Base-by-base conservation (phyloP, 2,888 invertebrate genomes). In the Sarcophaga variegata region DNA sequence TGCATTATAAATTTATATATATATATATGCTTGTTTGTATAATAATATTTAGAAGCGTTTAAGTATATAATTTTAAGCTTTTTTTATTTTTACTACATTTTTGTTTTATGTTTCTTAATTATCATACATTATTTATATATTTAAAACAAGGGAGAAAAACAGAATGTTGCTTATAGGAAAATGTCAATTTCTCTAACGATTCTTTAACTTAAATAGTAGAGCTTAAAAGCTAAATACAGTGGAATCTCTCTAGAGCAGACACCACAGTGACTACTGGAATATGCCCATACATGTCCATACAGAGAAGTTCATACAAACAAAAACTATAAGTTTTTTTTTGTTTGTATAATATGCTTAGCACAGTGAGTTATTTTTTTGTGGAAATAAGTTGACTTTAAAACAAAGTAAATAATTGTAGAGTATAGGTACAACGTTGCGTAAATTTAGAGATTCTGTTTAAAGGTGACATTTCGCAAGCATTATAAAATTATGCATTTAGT, bases 11-110 rank as follows among this genome's bases (percentile, higher is more conserved):
- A 45, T 82, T 75, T 81, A 70, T 81, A 71, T 80, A 66, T 72
- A 66, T 72, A 71, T 54, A 72, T 69, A 79, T 70, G 25, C 60
- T 49, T 71, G 62, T 64, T n/a, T 59, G 14, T 79, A 63, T 71
- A 37, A 67, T 67, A 81, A 67, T 67, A 81, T 88, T 83, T 83
- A 76, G 80, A 83, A 83, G 85, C 83, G 71, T 84, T 86, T 88
- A 86, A 88, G 83, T 88, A 85, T 88, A 83, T 81, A 84, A 86
- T 76, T 79, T 83, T 82, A 85, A 86, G 81, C 70, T 80, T 87
- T 14, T 49, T 49, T 54, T 54, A 12, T 54, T 14, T 54, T 83
- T 81, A 67, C 83, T 87, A 85, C 85, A 83, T 64, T 79, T 77
- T 86, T 47, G 20, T 60, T 77, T 80, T 76, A 4, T 14, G 74